Percentiles rank a stretch among this genome's conserved stretches.
These are phyloP conservation scores for Apotomis turbidana DNA, from an alignment of 2,888 invertebrate genomes.

Conservation along the genomic window DNA sequence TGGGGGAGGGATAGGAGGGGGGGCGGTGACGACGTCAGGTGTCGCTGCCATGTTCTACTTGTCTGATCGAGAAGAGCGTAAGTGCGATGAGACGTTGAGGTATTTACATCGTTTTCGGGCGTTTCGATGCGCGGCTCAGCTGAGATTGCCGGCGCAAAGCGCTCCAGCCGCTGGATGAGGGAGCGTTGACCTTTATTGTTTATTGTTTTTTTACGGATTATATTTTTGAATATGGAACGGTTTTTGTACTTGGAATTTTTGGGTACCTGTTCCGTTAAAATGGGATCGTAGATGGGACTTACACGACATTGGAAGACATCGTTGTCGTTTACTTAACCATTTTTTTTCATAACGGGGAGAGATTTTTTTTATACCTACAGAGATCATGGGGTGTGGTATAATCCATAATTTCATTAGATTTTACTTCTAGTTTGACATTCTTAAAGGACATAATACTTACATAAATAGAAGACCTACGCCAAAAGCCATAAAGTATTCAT, in stretches of 20 bases:
- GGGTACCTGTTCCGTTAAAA: constrained; percentile 17
- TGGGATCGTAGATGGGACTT: background rate
- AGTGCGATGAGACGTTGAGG: constrained; percentile 42
- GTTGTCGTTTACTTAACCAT: too few species aligned
- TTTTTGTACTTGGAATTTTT: constrained; percentile 2
- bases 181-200: constrained; percentile 42
- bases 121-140: constrained; percentile 54
- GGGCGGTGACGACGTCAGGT: constrained; percentile 72
- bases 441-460: too few species aligned
- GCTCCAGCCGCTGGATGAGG: constrained; percentile 59
- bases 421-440: too few species aligned
- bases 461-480: too few species aligned
- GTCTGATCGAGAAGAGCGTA: constrained; percentile 14
- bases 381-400: too few species aligned
- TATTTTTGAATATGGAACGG: constrained; percentile 29
- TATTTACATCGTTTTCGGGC: constrained; percentile 54
- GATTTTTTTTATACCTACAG: too few species aligned
- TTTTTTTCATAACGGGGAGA: too few species aligned
- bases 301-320: background rate
- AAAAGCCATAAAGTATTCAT: too few species aligned
- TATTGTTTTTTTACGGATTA: constrained; percentile 40
- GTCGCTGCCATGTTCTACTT: constrained; percentile 62
- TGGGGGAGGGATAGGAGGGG: constrained; percentile 49
- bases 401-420: too few species aligned
- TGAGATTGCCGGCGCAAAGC: constrained; percentile 64